Percentiles rank a stretch among this genome's conserved stretches.
These are phyloP conservation scores for Reticulitermes lucifugus DNA, from an alignment of 2,888 invertebrate species.

Conservation along the genomic window DNA sequence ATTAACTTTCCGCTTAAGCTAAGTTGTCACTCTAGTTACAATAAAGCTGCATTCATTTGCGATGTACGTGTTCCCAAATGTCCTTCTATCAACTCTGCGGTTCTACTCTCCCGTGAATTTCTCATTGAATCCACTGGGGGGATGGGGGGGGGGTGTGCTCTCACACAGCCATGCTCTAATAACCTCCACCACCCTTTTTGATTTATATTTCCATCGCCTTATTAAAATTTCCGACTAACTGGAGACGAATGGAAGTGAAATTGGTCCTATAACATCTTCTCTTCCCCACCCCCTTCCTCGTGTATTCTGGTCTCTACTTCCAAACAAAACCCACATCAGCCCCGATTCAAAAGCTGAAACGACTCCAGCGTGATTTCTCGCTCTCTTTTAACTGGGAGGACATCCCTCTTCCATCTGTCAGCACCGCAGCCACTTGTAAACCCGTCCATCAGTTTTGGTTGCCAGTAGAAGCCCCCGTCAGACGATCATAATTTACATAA, in stretches of 20 bases:
- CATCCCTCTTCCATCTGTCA: conserved; percentile 22
- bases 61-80: too few species aligned
- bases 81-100: neutral
- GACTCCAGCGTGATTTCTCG: conserved; percentile 3
- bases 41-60: neutral
- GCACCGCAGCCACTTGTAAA: conserved; percentile 29
- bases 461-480: neutral
- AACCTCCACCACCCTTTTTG: conserved; percentile 5
- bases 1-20: neutral
- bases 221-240: conserved; percentile 68
- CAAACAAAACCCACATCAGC: conserved; percentile 18
- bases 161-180: neutral
- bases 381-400: neutral
- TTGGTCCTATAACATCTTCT: conserved; percentile 58
- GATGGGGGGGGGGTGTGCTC: too few species aligned
- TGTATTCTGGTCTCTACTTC: conserved; percentile 23
- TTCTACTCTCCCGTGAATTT: neutral
- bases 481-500: conserved; percentile 21
- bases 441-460: conserved; percentile 8
- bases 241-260: conserved; percentile 66
- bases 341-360: neutral
- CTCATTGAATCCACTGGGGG: neutral
- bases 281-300: conserved; percentile 21
- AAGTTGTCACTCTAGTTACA: conserved; percentile 2
- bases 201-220: conserved; percentile 58